Evolutionary conservation across 1,140 invertebrate species (phyloP), one percentile per base, ranked within the genome.

Genomic region (Campodea augens): DNA sequence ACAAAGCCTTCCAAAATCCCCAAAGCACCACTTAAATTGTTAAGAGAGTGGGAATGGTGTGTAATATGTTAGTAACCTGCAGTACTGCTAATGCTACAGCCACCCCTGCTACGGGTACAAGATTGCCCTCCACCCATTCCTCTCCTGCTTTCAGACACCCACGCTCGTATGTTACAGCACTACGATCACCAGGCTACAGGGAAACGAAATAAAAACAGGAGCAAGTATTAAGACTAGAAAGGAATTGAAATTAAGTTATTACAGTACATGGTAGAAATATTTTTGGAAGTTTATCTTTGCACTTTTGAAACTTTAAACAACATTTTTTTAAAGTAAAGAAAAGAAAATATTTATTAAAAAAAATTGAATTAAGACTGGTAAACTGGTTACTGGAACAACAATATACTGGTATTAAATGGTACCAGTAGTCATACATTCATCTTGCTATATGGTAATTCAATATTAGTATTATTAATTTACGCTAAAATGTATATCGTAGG

Each of bases 121-220:
- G 71, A 66, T 95, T 89, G 53, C 76, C 71, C 62, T 93, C 88
- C 52, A 95, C 71, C 89, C 89, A 96, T 60, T 88, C 85, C 64
- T 93, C 87, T 43, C 82, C 86, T 47, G 87, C 82, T 49, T 81
- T 73, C 52, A 96, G 71, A 64, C 92, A 97, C 44, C 92, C 92
- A 38, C 83, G 76, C 60, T 89, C 88, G 68, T 90, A 89, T n/a
- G n/a, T n/a, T 60, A 64, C 55, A 25, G 96, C 95, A 60, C 81
- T 78, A 49, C 80, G 74, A 62, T 87, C 83, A 52, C 75, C 77
- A 36, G 75, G 69, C 73, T 83, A 70, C 66, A 53, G 51, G 27
- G 52, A 40, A n/a, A n/a, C n/a, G n/a, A n/a, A n/a, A n/a, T n/a
- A n/a, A n/a, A n/a, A n/a, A n/a, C n/a, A n/a, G 13, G 25, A 20